Base-by-base conservation (phyloP, 2,797 vertebrate genomes). In the Pempheris klunzingeri region DNA sequence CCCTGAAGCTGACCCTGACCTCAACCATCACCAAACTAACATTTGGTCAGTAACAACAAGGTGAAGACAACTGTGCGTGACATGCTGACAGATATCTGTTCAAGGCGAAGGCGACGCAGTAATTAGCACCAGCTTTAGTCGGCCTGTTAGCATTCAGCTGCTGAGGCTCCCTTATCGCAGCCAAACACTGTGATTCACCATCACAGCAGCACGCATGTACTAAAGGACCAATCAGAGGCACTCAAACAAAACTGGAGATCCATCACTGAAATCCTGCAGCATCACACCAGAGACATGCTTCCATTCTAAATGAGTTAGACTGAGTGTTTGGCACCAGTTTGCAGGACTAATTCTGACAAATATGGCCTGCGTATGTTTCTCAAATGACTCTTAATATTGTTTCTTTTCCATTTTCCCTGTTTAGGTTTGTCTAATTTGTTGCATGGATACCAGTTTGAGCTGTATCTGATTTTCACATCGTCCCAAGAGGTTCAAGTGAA, bases 101-200 rank as follows among this genome's bases (percentile, higher is more conserved):
- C 73, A 57, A 63, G 53, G 49, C 46, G 6, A 77, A 72, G 50
- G 62, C 69, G 41, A 82, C 71, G 77, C 80, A 70, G 80, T 82
- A 86, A 90, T 89, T 89, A 89, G 64, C 53, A 58, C 2, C 81
- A 58, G 83, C 81, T 81, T 86, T 81, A 88, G 54, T 84, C 55
- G 62, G 49, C 64, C 75, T 62, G 59, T 88, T 83, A 71, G 61
- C 62, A 74, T 87, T 84, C 85, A 80, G 81, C 64, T 30, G 77
- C 69, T 52, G 79, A 54, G 2, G 22, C 28, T 80, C 14, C 57
- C 81, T 88, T 88, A 87, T 90, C 83, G 12, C 83, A 4, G 64
- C 0, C 41, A 83, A 87, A 88, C 88, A 90, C 84, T 58, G 80
- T 57, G 80, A 82, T 83, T 78, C 74, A 30, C 60, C 60, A 70